Evolutionary conservation across 2,113 vertebrate genomes (phyloP), one percentile per base, ranked within the genome.

Genomic region (Heterocephalus glaber): DNA sequence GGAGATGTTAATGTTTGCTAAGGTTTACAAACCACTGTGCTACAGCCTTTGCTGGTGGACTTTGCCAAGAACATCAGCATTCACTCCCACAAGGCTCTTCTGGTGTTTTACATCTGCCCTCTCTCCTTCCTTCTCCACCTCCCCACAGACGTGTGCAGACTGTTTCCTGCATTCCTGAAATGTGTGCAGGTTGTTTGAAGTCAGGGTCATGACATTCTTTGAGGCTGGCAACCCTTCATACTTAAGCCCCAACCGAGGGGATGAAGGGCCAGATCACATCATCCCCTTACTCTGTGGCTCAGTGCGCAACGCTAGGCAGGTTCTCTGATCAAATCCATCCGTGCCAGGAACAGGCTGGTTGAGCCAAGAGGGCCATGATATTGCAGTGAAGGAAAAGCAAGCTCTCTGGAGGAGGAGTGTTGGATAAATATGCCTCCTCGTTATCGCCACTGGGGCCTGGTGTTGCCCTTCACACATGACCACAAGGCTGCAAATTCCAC

Each of bases 401-500:
- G 58, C 54, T 95, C 95, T 92, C 41, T 16, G 0, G 68, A 92
- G 92, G 86, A 90, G 79, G 47, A 44, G 14, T 66, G 85, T 47
- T 80, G 76, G 92, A 54, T 94, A 89, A 95, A 95, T 87, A 58
- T 20, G 76, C 70, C 89, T 96, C 87, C 28, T 72, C 33, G 44
- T 89, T 96, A 93, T 95, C 77, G 86, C 90, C 56, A 0, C 9
- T 3, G 14, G 96, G 88, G 65, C 88, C 86, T 87, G 87, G 77
- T 26, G 44, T 94, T 74, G 77, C 96, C 92, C 85, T 93, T 28
- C 58, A 38, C 93, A 54, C 28, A 38, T 80, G 96, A 92, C 81
- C 92, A 24, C 19, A 11, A 35, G 8, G 12, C 87, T 92, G 88
- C 95, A 90, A 65, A 97, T 98, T 97, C 97, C 97, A 92, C 89